Evolutionary conservation across 1,140 invertebrate species (phyloP).

Genomic region (Zaprionus ornatus): DNA sequence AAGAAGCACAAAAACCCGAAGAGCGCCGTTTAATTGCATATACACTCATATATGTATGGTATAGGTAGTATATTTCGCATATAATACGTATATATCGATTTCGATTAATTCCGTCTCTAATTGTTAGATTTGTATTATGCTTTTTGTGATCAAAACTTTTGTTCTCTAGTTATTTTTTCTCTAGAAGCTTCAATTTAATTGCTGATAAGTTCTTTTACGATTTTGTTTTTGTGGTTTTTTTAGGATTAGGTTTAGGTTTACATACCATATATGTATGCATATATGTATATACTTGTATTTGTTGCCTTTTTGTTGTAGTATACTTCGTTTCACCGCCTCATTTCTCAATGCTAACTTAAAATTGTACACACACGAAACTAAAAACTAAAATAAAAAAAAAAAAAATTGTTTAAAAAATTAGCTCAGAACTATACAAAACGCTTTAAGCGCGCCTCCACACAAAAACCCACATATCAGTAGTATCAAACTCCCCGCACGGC

Average conservation of each 20-base stretch:
- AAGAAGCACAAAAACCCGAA: conserved; percentile 65
- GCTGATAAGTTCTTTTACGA: conserved; percentile 58
- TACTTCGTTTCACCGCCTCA: conserved; percentile 75
- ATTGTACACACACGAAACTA: conserved; percentile 65
- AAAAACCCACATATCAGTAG: conserved; percentile 28
- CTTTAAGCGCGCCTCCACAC: conserved; percentile 63
- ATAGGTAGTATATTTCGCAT: conserved; percentile 25
- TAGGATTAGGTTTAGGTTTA: conserved; percentile 53
- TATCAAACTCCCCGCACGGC: conserved; percentile 24
- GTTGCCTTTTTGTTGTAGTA: conserved; percentile 52
- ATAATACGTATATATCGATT: conserved; percentile 47
- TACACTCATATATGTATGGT: conserved; percentile 1
- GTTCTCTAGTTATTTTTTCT: conserved; percentile 29
- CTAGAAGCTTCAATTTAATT: conserved; percentile 65
- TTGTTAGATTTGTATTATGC: conserved; percentile 1
- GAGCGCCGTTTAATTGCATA: conserved; percentile 63
- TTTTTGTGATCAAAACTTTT: conserved; percentile 1
- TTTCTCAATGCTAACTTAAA: conserved; percentile 74
- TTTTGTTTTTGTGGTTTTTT: conserved; percentile 15
- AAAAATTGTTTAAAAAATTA: conserved; percentile 65
- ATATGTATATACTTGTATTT: conserved; percentile 35
- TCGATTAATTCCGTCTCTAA: conserved; percentile 38
- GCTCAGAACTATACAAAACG: conserved; percentile 80
- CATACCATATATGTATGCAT: conserved; percentile 22
- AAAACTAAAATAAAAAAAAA: conserved; percentile 66